Conservation (phyloP, 2,113 vertebrate species). For the Ranitomeya variabilis region DNA sequence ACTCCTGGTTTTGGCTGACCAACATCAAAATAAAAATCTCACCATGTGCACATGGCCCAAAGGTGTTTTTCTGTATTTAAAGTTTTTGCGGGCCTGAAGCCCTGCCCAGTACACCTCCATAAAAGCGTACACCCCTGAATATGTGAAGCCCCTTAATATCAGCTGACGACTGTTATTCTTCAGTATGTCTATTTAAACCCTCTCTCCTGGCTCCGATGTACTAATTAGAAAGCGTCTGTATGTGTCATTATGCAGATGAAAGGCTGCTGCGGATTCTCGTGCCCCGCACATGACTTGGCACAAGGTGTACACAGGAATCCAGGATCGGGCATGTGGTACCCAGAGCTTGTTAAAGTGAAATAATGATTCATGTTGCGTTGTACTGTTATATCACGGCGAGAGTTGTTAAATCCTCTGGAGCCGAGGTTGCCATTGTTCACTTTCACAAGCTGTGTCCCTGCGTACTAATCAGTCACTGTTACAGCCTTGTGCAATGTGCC, state of each 20-base stretch:
- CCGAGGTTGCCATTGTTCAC: conserved; percentile 51
- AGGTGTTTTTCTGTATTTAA: background rate
- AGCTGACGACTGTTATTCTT: background rate
- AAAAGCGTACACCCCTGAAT: background rate
- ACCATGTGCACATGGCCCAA: too few relatives aligned
- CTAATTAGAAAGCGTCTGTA: conserved; percentile 3
- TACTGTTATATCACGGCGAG: conserved; percentile 15
- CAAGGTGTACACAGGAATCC: conserved; percentile 5
- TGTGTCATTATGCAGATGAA: conserved; percentile 30
- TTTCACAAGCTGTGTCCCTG: conserved; percentile 35
- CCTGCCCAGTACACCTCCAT: background rate
- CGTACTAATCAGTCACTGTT: conserved; percentile 35
- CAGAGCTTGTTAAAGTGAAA: conserved; percentile 40
- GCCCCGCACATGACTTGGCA: background rate
- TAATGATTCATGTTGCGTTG: conserved; percentile 30
- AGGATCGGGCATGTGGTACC: conserved; percentile 28
- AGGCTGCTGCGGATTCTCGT: background rate
- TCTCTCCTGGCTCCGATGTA: background rate
- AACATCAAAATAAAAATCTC: too few relatives aligned
- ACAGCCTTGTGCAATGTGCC: conserved; percentile 42
- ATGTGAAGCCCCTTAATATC: background rate
- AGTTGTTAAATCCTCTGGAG: background rate
- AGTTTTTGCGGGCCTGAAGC: background rate
- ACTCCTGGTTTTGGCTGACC: too few relatives aligned
- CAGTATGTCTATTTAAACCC: conserved; percentile 2